Evolutionary conservation across 2,888 invertebrate genomes (phyloP).

Genomic region (Bellardia pandia): DNA sequence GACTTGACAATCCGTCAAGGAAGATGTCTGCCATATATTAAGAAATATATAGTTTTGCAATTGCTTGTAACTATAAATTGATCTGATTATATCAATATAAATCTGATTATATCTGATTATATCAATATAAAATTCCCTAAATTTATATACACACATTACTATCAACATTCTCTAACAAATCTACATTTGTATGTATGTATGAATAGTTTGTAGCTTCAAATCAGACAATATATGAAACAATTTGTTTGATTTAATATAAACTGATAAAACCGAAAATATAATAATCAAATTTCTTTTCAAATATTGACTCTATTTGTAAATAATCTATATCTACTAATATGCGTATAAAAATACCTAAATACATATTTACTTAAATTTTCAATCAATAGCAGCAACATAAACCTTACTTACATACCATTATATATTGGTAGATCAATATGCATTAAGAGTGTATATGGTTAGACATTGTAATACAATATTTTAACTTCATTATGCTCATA

Average conservation of each 20-base stretch:
- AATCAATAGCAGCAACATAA: constrained; percentile 6
- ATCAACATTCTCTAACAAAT: too few relatives aligned
- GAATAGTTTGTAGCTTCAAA: neutral
- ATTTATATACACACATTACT: too few relatives aligned
- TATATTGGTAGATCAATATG: constrained; percentile 2
- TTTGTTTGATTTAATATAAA: neutral
- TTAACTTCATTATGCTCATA: constrained; percentile 51
- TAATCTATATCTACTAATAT: neutral
- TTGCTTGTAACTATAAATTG: too few relatives aligned
- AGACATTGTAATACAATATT: constrained; percentile 32
- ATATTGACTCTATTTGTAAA: neutral
- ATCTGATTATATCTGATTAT: too few relatives aligned
- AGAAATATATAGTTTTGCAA: too few relatives aligned
- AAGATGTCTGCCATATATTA: too few relatives aligned
- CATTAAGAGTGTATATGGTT: neutral
- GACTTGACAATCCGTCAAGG: too few relatives aligned
- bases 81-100: too few relatives aligned
- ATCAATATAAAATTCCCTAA: too few relatives aligned
- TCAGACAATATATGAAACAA: neutral
- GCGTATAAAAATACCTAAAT: neutral
- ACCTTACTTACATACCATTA: constrained; percentile 1
- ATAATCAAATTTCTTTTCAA: constrained; percentile 1
- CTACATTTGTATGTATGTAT: too few relatives aligned
- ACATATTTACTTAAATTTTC: neutral
- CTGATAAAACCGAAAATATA: neutral